Evolutionary conservation across 2,888 invertebrate species (phyloP), one percentile per base, ranked within the genome.

Genomic region (Nemotelus pantherinus): DNA sequence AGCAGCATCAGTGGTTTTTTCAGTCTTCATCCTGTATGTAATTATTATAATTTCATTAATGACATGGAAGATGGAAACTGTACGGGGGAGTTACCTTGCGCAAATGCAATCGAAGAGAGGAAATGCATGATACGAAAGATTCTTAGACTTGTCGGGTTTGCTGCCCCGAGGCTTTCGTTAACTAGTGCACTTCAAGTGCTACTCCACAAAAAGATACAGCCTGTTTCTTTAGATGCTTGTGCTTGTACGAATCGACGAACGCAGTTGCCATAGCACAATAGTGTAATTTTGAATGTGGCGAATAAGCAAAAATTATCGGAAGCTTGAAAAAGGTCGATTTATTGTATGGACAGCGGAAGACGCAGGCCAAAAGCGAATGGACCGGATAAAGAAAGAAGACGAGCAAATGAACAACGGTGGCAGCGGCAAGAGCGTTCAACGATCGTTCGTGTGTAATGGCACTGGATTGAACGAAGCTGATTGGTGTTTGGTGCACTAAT

Each of bases 31-130:
- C 64, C 68, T 58, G 71, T 75, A 7, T 71, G 55, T 77, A 79
- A 79, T 79, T 79, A 77, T 79, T 79, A 79, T 79, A 79, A 79
- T 79, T 79, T 77, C 44, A 76, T 79, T 79, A 79, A 79, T 79
- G 76, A 72, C 76, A 77, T 67, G 63, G 41, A 75, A 77, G 60
- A 76, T 55, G 76, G 25, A 55, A 74, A 60, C 48, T 63, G 48
- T 48, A 74, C 60, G 60, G 63, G 63, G 63, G 74, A 60, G 74
- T 74, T 74, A 39, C 60, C 60, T 47, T 57, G 67, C 47, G 74
- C 41, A 47, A 74, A 70, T 43, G 55, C 70, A 70, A 70, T 55
- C 70, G 7, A n/a, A 25, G 68, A 50, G 76, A 60, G 70, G 67
- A 50, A 55, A 48, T 67, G 45, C 48, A 60, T 72, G 47, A 58